phyloP scores from a whole-genome alignment of 2,797 vertebrate species.

The Tangara arthus region DNA sequence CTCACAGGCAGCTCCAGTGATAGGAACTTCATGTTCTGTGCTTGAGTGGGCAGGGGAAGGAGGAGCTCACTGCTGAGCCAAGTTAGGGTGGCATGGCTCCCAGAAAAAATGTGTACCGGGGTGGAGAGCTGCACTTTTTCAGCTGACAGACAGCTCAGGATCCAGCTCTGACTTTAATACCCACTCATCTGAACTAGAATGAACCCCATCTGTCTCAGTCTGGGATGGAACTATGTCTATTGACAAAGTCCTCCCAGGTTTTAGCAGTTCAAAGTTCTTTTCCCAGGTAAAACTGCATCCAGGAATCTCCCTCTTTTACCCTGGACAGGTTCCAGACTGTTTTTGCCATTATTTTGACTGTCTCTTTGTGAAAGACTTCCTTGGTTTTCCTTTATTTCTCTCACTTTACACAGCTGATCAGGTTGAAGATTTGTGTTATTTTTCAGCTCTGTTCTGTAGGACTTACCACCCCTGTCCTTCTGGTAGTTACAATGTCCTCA shows the following conservation, averaged over 20 bases:
- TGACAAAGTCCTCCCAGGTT: rapidly evolving
- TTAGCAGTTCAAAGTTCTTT: background rate
- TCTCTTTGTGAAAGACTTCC: background rate
- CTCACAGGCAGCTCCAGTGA: background rate
- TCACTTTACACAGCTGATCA: background rate
- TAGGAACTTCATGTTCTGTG: conserved; percentile 7
- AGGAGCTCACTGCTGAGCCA: conserved; percentile 11
- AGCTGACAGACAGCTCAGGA: background rate
- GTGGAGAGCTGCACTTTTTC: background rate
- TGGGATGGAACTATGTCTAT: background rate
- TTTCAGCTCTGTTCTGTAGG: background rate
- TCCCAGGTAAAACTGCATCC: background rate
- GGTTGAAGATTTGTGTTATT: background rate
- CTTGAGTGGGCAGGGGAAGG: background rate
- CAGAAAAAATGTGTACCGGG: background rate
- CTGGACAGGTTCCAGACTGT: rapidly evolving
- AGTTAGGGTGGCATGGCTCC: conserved; percentile 12
- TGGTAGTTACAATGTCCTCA: background rate
- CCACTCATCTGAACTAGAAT: background rate
- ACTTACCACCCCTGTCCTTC: background rate
- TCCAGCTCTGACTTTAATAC: background rate
- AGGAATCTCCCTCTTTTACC: background rate
- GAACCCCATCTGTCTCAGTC: background rate
- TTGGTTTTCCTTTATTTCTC: background rate
- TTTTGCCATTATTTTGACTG: background rate